Evolutionary conservation across 92 coral and sea anemone species (phyloP).

Genomic region (Epizoanthus scotinus): DNA sequence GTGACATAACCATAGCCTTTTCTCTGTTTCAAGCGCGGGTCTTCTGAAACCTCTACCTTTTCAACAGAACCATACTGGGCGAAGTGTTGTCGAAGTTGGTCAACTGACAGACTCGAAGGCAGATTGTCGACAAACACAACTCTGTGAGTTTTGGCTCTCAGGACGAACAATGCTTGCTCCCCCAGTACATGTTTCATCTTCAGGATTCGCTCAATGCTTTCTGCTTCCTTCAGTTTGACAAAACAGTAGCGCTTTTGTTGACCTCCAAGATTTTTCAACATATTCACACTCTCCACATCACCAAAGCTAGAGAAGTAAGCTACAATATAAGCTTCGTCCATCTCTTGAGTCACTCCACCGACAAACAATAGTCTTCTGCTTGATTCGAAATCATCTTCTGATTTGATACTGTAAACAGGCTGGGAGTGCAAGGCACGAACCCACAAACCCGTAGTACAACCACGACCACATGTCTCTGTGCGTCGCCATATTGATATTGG

Average conservation of each 20-base stretch:
- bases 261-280: conserved; percentile 40
- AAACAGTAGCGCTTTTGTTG: conserved; percentile 29
- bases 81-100: conserved; percentile 19
- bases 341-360: conserved; percentile 42
- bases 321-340: conserved; percentile 9
- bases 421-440: neutral
- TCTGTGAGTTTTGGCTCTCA: conserved; percentile 39
- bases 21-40: conserved; percentile 6
- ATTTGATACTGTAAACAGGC: neutral
- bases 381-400: conserved; percentile 35
- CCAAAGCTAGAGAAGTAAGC: conserved; percentile 36
- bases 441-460: neutral
- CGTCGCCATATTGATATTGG: conserved; percentile 10
- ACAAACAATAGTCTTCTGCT: conserved; percentile 34
- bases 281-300: conserved; percentile 26
- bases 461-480: neutral
- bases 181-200: conserved; percentile 28
- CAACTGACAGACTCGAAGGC: conserved; percentile 29
- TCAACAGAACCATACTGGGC: conserved; percentile 39
- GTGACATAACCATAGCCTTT: conserved; percentile 37
- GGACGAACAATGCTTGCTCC: conserved; percentile 19
- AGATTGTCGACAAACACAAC: conserved; percentile 31
- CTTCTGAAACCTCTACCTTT: conserved; percentile 27
- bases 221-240: conserved; percentile 26
- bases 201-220: conserved; percentile 30